These are phyloP conservation scores for Lanius collurio DNA, from an alignment of 2,113 vertebrate genomes.

Conservation along the genomic window DNA sequence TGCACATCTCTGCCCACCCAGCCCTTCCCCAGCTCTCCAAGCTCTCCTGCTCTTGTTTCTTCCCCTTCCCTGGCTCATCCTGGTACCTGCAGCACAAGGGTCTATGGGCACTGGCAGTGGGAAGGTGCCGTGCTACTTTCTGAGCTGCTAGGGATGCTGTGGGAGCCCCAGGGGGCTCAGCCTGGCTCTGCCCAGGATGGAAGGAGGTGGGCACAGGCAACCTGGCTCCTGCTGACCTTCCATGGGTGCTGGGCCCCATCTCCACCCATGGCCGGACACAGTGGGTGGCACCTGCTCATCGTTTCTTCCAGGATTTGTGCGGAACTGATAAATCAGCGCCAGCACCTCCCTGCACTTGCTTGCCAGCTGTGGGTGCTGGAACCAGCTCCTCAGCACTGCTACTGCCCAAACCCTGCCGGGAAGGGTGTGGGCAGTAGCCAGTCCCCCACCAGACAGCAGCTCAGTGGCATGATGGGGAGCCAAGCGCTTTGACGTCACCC, in stretches of 20 bases:
- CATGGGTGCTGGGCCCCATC: neutral
- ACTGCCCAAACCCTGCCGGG: neutral
- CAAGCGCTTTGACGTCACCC: neutral
- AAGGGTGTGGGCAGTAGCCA: neutral
- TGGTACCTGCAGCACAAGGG: neutral
- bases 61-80: neutral
- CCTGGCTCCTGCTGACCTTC: neutral
- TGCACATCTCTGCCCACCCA: neutral
- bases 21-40: neutral
- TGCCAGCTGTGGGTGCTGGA: neutral
- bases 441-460: neutral
- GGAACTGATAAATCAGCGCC: neutral
- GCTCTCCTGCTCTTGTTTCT: neutral
- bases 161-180: accelerated
- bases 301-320: neutral
- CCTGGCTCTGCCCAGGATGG: neutral
- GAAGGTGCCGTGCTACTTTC: neutral
- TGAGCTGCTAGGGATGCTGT: neutral
- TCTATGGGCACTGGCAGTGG: accelerated
- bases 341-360: neutral
- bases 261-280: neutral
- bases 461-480: accelerated
- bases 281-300: neutral
- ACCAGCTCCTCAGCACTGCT: neutral
- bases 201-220: neutral